Evolutionary conservation across 2,797 vertebrate species (phyloP), one percentile per base, ranked within the genome.

Genomic region (Sparidentex hasta): DNA sequence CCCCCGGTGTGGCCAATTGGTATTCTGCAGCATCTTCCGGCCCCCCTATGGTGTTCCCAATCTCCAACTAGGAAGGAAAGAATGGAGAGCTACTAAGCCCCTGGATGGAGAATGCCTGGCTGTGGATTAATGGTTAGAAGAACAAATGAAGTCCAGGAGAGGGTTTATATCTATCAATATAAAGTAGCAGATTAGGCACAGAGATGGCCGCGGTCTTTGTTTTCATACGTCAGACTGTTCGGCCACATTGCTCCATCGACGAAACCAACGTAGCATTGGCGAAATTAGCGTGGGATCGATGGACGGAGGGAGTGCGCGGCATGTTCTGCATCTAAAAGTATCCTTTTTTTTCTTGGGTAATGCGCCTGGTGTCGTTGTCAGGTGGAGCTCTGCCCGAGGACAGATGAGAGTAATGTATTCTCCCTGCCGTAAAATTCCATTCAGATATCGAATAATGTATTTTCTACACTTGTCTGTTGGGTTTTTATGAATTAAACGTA

Each of bases 101-200:
- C 76, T 86, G 91, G 94, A 95, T 93, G 92, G 93, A 95, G 91
- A 87, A 93, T 89, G 91, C 86, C 93, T 91, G 73, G 88, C 84
- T 91, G 90, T 93, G 94, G 94, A 95, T 96, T 96, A 95, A 95
- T 95, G 93, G 90, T 87, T 80, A 91, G 92, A 87, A 94, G 94
- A 95, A 95, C 93, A 95, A 95, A 95, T 96, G 90, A 95, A 95
- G 94, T 93, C 94, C 90, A 88, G 90, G 90, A 94, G 89, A 90
- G 88, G 87, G 89, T 94, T 95, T 94, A 90, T 93, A 93, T 94
- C 90, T 92, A 94, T 94, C 92, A 92, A 94, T 93, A 94, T 93
- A 91, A 94, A 94, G 94, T 86, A 93, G 88, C 83, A 92, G 84
- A 92, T 93, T 91, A 90, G 81, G 80, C 79, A 71, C 71, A 71